Conservation (phyloP, 2,113 vertebrate species). For the Nothocercus nigrocapillus region DNA sequence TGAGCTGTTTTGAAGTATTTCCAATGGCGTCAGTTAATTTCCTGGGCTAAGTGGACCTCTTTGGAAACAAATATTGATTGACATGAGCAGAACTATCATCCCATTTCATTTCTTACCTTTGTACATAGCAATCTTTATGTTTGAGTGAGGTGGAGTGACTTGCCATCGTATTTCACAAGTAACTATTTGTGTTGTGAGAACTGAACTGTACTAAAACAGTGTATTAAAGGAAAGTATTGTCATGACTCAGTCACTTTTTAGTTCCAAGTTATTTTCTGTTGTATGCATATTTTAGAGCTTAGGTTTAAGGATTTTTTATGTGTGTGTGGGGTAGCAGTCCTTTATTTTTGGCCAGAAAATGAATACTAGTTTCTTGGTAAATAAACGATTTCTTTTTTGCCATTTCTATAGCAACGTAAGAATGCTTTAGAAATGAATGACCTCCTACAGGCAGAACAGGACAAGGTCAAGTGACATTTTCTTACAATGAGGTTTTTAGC, state of each 20-base stretch:
- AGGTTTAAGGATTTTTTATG: not conserved
- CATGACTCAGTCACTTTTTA: not conserved
- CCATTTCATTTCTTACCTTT: not conserved
- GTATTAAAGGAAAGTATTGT: not conserved
- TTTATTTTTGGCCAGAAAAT: conserved; percentile 21
- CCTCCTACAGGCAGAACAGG: conserved; percentile 66
- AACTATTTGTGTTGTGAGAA: not conserved
- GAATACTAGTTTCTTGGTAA: not conserved
- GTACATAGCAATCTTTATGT: not conserved
- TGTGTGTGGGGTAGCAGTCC: accelerated
- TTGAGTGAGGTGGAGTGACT: not conserved
- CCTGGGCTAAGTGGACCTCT: not conserved
- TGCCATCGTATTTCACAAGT: not conserved
- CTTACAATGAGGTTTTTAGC: conserved; percentile 74
- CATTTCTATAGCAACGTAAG: conserved; percentile 66
- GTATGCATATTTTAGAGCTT: not conserved
- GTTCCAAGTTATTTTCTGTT: not conserved
- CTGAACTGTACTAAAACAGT: not conserved
- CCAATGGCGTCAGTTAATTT: not conserved
- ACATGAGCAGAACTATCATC: not conserved
- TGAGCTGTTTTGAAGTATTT: not conserved
- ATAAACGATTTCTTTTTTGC: not conserved
- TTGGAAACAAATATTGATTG: not conserved
- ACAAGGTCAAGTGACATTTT: conserved; percentile 75
- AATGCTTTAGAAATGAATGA: conserved; percentile 59